Conservation (phyloP, 2,888 invertebrate genomes). For the Bedellia somnulentella region DNA sequence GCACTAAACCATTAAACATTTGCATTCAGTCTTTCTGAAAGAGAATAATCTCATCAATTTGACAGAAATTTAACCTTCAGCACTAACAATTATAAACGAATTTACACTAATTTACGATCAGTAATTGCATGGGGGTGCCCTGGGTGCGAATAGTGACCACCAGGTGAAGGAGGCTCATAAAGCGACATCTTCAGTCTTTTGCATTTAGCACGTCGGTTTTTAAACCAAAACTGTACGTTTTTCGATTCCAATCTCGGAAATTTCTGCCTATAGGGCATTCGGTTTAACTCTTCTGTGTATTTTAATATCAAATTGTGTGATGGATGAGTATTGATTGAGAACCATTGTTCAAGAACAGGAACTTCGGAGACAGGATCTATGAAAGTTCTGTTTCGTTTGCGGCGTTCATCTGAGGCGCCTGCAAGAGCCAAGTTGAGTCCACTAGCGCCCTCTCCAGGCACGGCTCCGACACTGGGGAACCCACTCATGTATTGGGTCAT, state of each 20-base stretch:
- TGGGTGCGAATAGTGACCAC: conserved; percentile 59
- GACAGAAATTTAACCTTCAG: background rate
- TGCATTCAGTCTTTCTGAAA: conserved; percentile 43
- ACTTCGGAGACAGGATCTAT: conserved; percentile 99
- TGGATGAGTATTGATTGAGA: conserved; percentile 96
- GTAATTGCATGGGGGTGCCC: conserved; percentile 56
- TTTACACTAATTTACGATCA: too few relatives aligned
- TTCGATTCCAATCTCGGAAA: conserved; percentile 98
- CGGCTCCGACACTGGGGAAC: conserved; percentile 47
- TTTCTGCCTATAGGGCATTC: conserved; percentile 96
- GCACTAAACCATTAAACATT: conserved; percentile 48
- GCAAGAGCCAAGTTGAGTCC: conserved; percentile 67
- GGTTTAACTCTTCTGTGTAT: conserved; percentile 95
- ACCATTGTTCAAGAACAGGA: conserved; percentile 92
- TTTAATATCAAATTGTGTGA: conserved; percentile 96
- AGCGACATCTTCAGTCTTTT: conserved; percentile 92
- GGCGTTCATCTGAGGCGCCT: conserved; percentile 77
- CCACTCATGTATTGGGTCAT: conserved; percentile 83
- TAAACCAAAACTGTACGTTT: conserved; percentile 99
- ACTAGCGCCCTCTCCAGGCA: conserved; percentile 59
- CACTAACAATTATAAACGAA: too few relatives aligned
- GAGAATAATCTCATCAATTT: background rate
- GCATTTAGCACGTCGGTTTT: conserved; percentile 97
- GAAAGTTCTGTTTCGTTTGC: conserved; percentile 96
- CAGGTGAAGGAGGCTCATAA: conserved; percentile 72